Evolutionary conservation across 2,113 vertebrate species (phyloP).

Genomic region (Hyaena hyaena): DNA sequence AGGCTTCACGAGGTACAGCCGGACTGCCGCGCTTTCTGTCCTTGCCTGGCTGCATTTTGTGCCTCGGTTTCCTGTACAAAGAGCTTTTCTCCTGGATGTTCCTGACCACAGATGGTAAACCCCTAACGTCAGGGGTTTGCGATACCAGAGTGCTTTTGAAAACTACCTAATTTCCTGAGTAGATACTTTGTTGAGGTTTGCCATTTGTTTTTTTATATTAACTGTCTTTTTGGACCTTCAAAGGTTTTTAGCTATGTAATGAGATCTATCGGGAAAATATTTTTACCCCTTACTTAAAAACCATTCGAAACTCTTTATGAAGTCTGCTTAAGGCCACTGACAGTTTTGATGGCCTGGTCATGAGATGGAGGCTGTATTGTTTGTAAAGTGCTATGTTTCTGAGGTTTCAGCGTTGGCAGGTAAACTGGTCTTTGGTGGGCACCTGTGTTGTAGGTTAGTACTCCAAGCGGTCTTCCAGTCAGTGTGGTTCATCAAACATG

Average conservation of each 20-base stretch:
- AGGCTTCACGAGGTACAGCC: not conserved
- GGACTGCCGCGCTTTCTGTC: not conserved
- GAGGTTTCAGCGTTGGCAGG: not conserved
- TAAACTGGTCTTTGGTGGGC: not conserved
- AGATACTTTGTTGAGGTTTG: not conserved
- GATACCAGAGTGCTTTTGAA: not conserved
- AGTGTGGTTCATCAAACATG: not conserved
- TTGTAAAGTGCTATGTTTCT: not conserved
- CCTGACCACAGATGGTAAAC: fast-evolving
- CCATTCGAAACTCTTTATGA: not conserved
- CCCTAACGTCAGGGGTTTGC: not conserved
- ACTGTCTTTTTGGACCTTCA: not conserved
- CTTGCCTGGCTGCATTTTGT: not conserved
- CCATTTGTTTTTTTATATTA: not conserved
- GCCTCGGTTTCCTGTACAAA: not conserved
- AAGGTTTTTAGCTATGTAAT: not conserved
- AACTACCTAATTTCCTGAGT: not conserved
- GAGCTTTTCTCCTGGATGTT: not conserved
- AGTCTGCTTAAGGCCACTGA: not conserved
- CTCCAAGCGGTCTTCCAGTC: not conserved
- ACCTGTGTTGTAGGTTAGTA: not conserved
- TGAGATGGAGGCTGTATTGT: not conserved
- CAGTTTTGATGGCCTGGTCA: not conserved
- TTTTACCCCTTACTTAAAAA: slow-evolving; percentile 32
- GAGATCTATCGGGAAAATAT: not conserved